These are phyloP conservation scores for Congeria kusceri DNA, from an alignment of 2,888 invertebrate genomes.

Conservation along the genomic window DNA sequence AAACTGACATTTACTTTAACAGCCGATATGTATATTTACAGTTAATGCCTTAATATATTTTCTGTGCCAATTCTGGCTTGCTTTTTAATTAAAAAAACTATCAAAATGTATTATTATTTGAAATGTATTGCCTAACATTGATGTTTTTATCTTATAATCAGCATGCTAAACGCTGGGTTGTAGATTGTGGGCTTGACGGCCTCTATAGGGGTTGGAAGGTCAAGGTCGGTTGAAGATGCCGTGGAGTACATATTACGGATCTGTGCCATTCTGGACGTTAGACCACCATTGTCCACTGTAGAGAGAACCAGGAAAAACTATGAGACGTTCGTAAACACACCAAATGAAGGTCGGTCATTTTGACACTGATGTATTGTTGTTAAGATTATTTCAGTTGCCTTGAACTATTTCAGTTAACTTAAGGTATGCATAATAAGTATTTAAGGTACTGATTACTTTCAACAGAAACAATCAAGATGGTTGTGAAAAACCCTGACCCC, in stretches of 20 bases:
- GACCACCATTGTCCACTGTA: not conserved
- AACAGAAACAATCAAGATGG: not conserved
- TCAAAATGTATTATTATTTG: no score
- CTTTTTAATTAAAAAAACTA: no score
- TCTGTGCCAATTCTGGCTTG: no score
- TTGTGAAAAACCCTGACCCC: not conserved
- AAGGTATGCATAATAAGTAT: not conserved
- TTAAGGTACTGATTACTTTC: not conserved
- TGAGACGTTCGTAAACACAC: not conserved
- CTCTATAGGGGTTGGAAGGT: constrained; percentile 83
- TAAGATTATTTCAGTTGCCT: not conserved
- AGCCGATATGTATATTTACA: no score
- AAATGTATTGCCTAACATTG: no score
- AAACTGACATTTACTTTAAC: no score
- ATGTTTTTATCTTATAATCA: no score
- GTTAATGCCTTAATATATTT: no score
- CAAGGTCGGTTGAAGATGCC: constrained; percentile 73
- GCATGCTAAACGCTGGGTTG: no score
- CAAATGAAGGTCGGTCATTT: not conserved
- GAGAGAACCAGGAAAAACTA: not conserved
- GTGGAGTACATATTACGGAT: constrained; percentile 79
- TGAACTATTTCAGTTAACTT: no score
- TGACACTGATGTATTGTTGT: not conserved
- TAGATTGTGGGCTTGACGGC: constrained; percentile 85
- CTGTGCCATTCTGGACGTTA: constrained; percentile 78